Evolutionary conservation across 37 sponge, comb jelly and placozoan species (phyloP).

Genomic region (Crambe crambe): DNA sequence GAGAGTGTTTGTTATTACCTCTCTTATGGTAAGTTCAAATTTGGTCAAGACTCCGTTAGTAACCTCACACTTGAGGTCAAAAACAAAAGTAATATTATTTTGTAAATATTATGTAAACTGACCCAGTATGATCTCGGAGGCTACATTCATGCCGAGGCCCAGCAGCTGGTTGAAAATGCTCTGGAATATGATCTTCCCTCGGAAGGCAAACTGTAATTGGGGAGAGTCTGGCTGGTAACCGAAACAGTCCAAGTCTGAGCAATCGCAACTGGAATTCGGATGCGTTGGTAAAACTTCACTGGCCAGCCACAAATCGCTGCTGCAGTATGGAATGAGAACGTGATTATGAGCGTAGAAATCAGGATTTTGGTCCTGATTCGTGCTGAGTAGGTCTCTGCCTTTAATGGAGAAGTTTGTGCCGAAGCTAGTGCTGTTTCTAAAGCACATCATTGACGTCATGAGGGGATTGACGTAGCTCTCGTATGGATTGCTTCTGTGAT

Average conservation of each 20-base stretch:
- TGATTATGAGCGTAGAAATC: conserved; percentile 56
- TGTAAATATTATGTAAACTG: no score
- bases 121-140: conserved; percentile 25
- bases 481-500: background rate
- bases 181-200: conserved; percentile 60
- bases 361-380: conserved; percentile 15
- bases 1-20: no score
- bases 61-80: no score
- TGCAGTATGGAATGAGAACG: conserved; percentile 85
- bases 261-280: no score
- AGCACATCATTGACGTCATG: conserved; percentile 49
- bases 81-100: no score
- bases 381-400: conserved; percentile 58
- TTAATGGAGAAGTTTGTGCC: background rate
- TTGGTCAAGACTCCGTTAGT: no score
- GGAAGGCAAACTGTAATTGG: conserved; percentile 63
- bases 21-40: no score
- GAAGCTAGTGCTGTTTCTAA: background rate
- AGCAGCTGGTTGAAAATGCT: conserved; percentile 44
- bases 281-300: background rate
- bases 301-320: conserved; percentile 70
- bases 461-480: conserved; percentile 21
- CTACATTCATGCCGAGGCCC: conserved; percentile 11
- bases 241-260: conserved; percentile 4
- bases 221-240: conserved; percentile 8